Percentiles rank a stretch among this genome's conserved stretches.
Evolutionary conservation across 2,888 invertebrate species (phyloP).

Genomic region (Macaria liturata): DNA sequence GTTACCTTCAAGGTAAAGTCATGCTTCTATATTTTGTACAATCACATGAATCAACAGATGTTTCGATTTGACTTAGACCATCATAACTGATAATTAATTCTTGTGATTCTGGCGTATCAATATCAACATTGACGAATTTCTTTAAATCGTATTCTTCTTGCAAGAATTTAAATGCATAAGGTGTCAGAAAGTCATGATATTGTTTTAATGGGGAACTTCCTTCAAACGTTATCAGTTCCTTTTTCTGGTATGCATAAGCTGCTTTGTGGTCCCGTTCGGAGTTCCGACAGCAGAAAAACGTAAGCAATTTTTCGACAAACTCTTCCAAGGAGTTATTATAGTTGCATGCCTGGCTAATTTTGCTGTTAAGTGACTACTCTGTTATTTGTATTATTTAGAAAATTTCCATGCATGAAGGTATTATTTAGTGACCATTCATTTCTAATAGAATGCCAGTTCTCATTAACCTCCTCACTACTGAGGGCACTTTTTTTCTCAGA

Average conservation of each 20-base stretch:
- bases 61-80: slow-evolving; percentile 14
- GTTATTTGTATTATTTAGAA: slow-evolving; percentile 20
- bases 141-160: slow-evolving; percentile 8
- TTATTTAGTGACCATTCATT: slow-evolving; percentile 23
- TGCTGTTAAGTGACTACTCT: slow-evolving; percentile 17
- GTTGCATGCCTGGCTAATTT: slow-evolving; percentile 20
- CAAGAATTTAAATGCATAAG: slow-evolving; percentile 16
- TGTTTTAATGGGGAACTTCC: slow-evolving; percentile 16
- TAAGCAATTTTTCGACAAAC: slow-evolving; percentile 11
- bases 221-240: slow-evolving; percentile 16
- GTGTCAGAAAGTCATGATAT: slow-evolving; percentile 15
- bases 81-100: slow-evolving; percentile 14
- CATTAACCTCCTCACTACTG: too few relatives aligned
- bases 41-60: slow-evolving; percentile 15
- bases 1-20: slow-evolving; percentile 16
- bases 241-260: slow-evolving; percentile 16
- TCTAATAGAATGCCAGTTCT: slow-evolving; percentile 19
- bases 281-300: slow-evolving; percentile 5
- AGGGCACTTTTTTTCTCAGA: too few relatives aligned
- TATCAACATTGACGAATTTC: slow-evolving; percentile 14
- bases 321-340: slow-evolving; percentile 21
- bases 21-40: slow-evolving; percentile 15
- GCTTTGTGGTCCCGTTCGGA: slow-evolving; percentile 16
- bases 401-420: slow-evolving; percentile 19
- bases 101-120: slow-evolving; percentile 11